Evolutionary conservation across 1,140 invertebrate species (phyloP), one percentile per base, ranked within the genome.

Genomic region (Copidosoma floridanum): DNA sequence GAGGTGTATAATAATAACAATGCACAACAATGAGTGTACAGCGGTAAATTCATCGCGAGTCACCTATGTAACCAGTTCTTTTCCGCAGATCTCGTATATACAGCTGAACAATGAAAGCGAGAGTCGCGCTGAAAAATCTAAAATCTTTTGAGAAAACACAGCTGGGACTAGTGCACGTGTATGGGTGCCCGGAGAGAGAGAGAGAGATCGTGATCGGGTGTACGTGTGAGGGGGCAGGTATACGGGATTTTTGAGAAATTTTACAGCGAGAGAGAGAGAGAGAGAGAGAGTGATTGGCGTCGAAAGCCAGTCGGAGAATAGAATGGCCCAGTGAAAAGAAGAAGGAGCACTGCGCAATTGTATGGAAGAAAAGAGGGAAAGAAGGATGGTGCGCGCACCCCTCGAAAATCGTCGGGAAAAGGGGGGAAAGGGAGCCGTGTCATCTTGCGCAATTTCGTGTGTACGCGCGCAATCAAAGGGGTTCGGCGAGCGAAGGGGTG

Each of bases 81-180:
- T n/a, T n/a, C n/a, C n/a, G n/a, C n/a, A n/a, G n/a, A n/a, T n/a
- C n/a, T n/a, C n/a, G n/a, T n/a, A n/a, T n/a, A n/a, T n/a, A n/a
- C n/a, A 56, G 20, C 29, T 11, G 44, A 50, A 48, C 18, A 48
- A 38, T 48, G 24, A 50, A 48, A 37, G 11, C 43, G 23, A 7
- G 32, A 46, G 20, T 56, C 18, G 10, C 26, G 37, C 63, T 51
- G 62, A 71, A 61, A 73, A 75, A 68, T 77, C 65, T 53, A 54
- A 72, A 76, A 77, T 77, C 76, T 69, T 73, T 74, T 74, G 68
- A 77, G 73, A 75, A 78, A 78, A 77, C 72, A 78, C 76, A 78
- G 76, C 75, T 77, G 76, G 64, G 24, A 16, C 6, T 2, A 7
- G 8, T 2, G 38, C 20, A 24, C 12, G n/a, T n/a, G n/a, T n/a